Evolutionary conservation across 2,797 vertebrate species (phyloP).

Genomic region (Hybognathus amarus): DNA sequence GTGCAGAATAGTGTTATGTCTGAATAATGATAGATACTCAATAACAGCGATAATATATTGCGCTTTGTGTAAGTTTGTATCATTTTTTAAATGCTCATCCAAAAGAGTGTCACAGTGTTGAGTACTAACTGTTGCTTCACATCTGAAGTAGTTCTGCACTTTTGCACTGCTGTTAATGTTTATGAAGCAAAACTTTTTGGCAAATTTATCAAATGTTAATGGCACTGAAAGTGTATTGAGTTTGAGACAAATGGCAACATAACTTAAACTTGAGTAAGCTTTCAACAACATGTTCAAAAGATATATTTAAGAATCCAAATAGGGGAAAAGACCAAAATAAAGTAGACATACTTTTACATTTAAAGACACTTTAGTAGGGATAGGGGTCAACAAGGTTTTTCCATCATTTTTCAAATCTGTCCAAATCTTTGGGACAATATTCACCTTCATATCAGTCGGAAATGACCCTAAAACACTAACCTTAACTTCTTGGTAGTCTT

Average conservation of each 20-base stretch:
- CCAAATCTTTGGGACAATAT: constrained; percentile 36
- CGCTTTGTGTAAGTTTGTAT: constrained; percentile 45
- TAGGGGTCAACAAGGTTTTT: constrained; percentile 24
- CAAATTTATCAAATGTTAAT: constrained; percentile 48
- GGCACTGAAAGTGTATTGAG: constrained; percentile 24
- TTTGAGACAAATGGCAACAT: constrained; percentile 47
- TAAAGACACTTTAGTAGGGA: constrained; percentile 29
- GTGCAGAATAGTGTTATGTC: not conserved
- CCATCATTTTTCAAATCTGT: constrained; percentile 22
- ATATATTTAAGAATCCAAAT: not conserved
- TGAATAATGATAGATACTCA: not conserved
- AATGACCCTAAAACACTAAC: constrained; percentile 49
- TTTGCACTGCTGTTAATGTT: constrained; percentile 44
- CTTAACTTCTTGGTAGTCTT: constrained; percentile 58
- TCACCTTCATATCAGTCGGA: constrained; percentile 61
- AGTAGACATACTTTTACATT: constrained; percentile 29
- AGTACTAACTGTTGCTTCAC: constrained; percentile 31
- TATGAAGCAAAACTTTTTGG: constrained; percentile 41
- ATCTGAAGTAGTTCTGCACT: constrained; percentile 46
- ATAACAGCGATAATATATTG: not conserved
- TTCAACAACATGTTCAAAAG: too few species aligned
- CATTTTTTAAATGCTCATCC: constrained; percentile 50
- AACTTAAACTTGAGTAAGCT: constrained; percentile 31
- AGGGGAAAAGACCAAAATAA: not conserved
- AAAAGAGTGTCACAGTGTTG: constrained; percentile 62